These are phyloP conservation scores for Forbesichthys papilliferus DNA, from an alignment of 2,113 vertebrate species.

Conservation along the genomic window DNA sequence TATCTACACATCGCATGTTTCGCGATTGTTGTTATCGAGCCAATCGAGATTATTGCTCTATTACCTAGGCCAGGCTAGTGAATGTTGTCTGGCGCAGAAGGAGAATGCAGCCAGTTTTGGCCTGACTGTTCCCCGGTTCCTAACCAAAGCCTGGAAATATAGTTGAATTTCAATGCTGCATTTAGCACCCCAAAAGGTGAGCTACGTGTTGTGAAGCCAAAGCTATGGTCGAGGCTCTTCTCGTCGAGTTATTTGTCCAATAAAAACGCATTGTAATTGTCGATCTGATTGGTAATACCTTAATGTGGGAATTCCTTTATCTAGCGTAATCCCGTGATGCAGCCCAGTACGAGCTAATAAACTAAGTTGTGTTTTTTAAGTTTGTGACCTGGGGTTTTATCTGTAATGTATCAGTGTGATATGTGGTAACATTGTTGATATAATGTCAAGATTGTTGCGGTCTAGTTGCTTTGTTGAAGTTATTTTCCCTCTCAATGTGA, in stretches of 20 bases:
- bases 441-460: not conserved
- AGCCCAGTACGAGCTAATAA: slow-evolving; percentile 28
- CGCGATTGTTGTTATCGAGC: slow-evolving; percentile 34
- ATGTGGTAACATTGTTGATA: slow-evolving; percentile 8
- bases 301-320: slow-evolving; percentile 51
- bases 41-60: slow-evolving; percentile 33
- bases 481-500: not conserved
- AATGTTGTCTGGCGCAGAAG: slow-evolving; percentile 60
- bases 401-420: not conserved
- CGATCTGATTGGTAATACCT: slow-evolving; percentile 19
- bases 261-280: slow-evolving; percentile 36
- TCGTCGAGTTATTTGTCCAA: slow-evolving; percentile 45
- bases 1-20: slow-evolving; percentile 32
- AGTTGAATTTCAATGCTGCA: slow-evolving; percentile 30
- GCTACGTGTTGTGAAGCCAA: not conserved
- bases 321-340: slow-evolving; percentile 26
- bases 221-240: slow-evolving; percentile 22
- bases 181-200: slow-evolving; percentile 10
- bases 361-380: slow-evolving; percentile 66
- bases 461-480: not conserved
- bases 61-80: slow-evolving; percentile 57
- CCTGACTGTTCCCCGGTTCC: slow-evolving; percentile 41
- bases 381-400: slow-evolving; percentile 45
- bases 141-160: slow-evolving; percentile 46
- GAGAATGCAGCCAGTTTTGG: slow-evolving; percentile 66